Evolutionary conservation across 2,113 vertebrate species (phyloP).

Genomic region (Xiphias gladius): DNA sequence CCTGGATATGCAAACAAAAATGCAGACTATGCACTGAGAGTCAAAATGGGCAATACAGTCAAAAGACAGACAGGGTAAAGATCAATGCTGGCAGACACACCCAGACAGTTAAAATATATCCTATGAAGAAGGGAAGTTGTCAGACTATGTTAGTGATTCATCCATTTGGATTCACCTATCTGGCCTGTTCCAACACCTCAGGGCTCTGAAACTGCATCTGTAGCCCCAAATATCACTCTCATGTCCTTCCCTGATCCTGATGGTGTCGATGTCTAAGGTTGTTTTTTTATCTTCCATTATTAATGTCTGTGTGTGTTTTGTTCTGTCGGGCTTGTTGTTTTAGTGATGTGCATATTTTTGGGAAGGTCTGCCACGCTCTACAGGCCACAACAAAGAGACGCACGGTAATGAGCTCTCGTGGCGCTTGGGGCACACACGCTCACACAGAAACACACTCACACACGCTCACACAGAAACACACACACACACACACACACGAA

Average conservation of each 20-base stretch:
- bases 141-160: constrained; percentile 28
- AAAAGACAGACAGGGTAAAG: not conserved
- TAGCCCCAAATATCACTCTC: constrained; percentile 20
- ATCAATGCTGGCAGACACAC: not conserved
- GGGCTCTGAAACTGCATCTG: constrained; percentile 45
- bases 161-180: constrained; percentile 47
- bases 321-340: constrained; percentile 75
- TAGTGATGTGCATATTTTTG: constrained; percentile 83
- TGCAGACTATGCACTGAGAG: not conserved
- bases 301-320: constrained; percentile 71
- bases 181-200: constrained; percentile 40
- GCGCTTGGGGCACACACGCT: constrained; percentile 49
- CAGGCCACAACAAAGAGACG: constrained; percentile 80
- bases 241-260: constrained; percentile 56
- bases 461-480: not conserved
- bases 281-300: constrained; percentile 77
- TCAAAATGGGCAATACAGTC: not conserved
- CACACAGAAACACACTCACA: constrained; percentile 39
- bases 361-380: constrained; percentile 82
- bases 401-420: constrained; percentile 82
- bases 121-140: constrained; percentile 15
- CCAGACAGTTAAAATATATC: not conserved
- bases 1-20: constrained; percentile 76
- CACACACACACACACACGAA: constrained; percentile 13
- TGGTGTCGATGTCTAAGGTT: constrained; percentile 69